A percentile compares a stretch with the other conserved stretches of the same genome.
These are phyloP conservation scores for Chanos chanos DNA, from an alignment of 2,797 vertebrate species.

Conservation along the genomic window DNA sequence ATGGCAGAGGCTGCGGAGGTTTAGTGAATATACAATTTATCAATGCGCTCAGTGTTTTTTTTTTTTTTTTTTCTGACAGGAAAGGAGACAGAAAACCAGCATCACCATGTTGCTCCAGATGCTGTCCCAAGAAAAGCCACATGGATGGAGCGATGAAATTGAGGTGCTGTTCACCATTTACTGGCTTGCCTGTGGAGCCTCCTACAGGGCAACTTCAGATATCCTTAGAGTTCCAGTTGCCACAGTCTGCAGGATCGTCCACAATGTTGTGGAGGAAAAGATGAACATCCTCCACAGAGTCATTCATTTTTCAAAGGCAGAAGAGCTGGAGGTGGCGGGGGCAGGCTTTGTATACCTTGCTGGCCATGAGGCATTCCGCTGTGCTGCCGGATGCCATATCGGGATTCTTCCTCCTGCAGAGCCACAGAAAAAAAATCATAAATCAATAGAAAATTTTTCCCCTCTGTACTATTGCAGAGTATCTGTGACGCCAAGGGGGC, in stretches of 20 bases:
- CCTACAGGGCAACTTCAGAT: conserved; percentile 37
- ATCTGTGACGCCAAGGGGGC: too few relatives aligned
- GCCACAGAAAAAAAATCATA: conserved; percentile 27
- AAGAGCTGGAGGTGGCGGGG: conserved; percentile 21
- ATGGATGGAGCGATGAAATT: conserved; percentile 17
- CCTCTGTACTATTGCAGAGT: conserved; percentile 1
- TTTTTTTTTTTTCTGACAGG: too few relatives aligned
- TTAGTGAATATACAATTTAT: too few relatives aligned
- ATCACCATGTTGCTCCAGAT: conserved; percentile 19
- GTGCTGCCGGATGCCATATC: background rate
- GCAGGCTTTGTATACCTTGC: conserved; percentile 14
- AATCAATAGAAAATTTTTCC: conserved; percentile 8
- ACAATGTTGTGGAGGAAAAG: conserved; percentile 32
- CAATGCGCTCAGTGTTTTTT: too few relatives aligned
- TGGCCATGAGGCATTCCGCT: conserved; percentile 26
- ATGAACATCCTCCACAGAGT: conserved; percentile 33
- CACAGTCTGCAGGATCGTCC: conserved; percentile 1
- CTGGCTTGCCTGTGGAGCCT: conserved; percentile 31
- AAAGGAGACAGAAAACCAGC: conserved; percentile 11
- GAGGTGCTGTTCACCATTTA: conserved; percentile 21
- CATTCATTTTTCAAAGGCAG: conserved; percentile 29
- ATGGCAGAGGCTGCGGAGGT: too few relatives aligned
- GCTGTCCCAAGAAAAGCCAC: conserved; percentile 8
- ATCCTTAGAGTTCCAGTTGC: background rate
- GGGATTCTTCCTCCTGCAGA: conserved; percentile 21